A percentile compares a stretch with the other conserved stretches of the same genome.
Evolutionary conservation across 2,888 invertebrate genomes (phyloP).

Genomic region (Diaperis boleti): DNA sequence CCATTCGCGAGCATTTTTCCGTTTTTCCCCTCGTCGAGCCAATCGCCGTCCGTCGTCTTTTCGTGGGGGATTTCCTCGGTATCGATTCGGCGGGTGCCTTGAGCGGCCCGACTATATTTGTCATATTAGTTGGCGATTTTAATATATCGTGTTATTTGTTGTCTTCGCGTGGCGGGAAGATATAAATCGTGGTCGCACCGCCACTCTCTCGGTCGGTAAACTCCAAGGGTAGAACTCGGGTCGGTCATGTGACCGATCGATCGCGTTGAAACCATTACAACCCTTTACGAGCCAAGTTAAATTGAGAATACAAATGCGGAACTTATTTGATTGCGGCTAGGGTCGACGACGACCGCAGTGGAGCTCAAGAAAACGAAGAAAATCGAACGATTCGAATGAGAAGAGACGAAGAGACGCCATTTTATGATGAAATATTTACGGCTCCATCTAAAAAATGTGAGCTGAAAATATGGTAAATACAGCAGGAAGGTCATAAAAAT

Average conservation of each 20-base stretch:
- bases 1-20: conserved; percentile 39
- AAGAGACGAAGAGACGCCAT: too few species aligned
- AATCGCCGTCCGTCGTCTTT: conserved; percentile 31
- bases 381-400: too few species aligned
- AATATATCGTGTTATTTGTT: conserved; percentile 32
- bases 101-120: conserved; percentile 36
- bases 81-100: conserved; percentile 34
- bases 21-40: conserved; percentile 33
- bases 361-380: background rate
- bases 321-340: conserved; percentile 47
- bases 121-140: conserved; percentile 38
- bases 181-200: conserved; percentile 36
- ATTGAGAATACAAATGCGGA: conserved; percentile 51
- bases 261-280: conserved; percentile 47
- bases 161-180: conserved; percentile 46
- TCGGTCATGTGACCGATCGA: conserved; percentile 47
- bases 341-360: background rate
- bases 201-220: conserved; percentile 20
- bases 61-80: conserved; percentile 32
- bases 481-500: too few species aligned
- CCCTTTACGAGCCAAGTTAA: conserved; percentile 48
- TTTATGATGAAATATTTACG: too few species aligned
- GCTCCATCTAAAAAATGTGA: too few species aligned
- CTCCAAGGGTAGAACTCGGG: conserved; percentile 12
- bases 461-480: too few species aligned